phyloP scores from a whole-genome alignment of 2,113 vertebrate species.

The Zootoca vivipara region DNA sequence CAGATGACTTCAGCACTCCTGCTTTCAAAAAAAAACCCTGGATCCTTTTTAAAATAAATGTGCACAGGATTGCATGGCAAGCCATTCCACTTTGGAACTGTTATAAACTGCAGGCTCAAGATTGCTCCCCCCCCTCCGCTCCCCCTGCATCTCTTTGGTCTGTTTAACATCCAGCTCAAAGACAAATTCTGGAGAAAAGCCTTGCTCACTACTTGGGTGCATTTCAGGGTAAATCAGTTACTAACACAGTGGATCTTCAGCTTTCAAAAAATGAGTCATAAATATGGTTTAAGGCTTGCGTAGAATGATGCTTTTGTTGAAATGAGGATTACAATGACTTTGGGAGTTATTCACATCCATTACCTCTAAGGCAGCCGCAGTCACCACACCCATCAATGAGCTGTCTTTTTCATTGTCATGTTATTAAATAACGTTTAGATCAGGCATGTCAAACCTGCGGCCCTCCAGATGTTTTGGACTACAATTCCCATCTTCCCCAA shows the following conservation, averaged over 20 bases:
- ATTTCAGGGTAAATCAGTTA: neutral
- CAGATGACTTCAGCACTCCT: too few relatives aligned
- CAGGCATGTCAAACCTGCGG: too few relatives aligned
- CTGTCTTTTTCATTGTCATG: neutral
- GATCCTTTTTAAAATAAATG: neutral
- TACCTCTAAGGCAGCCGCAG: neutral
- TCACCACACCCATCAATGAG: neutral
- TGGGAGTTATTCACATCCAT: neutral
- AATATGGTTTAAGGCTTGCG: neutral
- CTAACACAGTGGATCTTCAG: neutral
- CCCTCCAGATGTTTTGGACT: too few relatives aligned
- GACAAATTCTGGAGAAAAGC: neutral
- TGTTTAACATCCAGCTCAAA: neutral
- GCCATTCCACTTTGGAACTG: neutral
- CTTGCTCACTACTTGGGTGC: neutral
- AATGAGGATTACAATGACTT: neutral
- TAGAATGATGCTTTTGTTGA: neutral
- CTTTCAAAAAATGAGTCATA: neutral
- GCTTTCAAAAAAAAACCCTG: neutral
- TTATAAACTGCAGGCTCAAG: neutral
- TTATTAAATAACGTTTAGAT: neutral
- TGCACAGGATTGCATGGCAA: neutral
- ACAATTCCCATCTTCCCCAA: too few relatives aligned
- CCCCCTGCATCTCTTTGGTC: neutral
- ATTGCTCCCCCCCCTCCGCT: neutral